Percentiles rank a stretch among this genome's conserved stretches.
These are phyloP conservation scores for Pteropus alecto DNA, from an alignment of 2,113 vertebrate species.

Conservation along the genomic window DNA sequence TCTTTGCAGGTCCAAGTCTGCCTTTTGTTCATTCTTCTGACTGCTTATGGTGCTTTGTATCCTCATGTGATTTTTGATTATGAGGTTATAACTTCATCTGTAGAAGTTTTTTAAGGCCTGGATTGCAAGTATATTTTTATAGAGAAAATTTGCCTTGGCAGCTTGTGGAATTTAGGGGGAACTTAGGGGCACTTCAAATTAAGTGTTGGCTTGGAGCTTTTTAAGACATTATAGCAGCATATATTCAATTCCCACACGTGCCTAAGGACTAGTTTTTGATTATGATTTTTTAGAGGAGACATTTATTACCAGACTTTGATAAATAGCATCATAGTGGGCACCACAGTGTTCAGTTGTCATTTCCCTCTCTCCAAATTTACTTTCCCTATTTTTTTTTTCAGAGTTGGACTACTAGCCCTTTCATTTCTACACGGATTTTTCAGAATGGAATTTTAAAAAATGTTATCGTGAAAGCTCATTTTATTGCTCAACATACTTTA, in stretches of 20 bases:
- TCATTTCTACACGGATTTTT: background rate
- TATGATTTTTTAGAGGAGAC: background rate
- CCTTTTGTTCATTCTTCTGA: background rate
- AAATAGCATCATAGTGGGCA: background rate
- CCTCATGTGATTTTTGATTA: background rate
- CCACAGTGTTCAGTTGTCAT: background rate
- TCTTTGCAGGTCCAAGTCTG: background rate
- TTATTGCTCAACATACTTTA: slow-evolving; percentile 1
- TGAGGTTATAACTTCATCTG: background rate
- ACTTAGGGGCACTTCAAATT: background rate
- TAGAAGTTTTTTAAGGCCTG: background rate
- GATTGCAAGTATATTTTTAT: background rate
- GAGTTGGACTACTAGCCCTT: background rate
- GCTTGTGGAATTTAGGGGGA: background rate
- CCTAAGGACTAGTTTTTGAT: background rate
- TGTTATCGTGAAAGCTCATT: background rate
- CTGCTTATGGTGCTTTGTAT: background rate
- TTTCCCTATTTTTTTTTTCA: background rate
- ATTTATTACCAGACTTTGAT: background rate
- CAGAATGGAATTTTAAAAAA: background rate
- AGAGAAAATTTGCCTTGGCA: background rate
- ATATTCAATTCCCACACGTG: background rate
- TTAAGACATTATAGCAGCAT: background rate
- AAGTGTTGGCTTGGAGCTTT: slow-evolving; percentile 1
- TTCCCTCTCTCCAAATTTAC: background rate